These are phyloP conservation scores for Mormyrus proboscirostris DNA, from an alignment of 2,797 vertebrate species.

Conservation along the genomic window DNA sequence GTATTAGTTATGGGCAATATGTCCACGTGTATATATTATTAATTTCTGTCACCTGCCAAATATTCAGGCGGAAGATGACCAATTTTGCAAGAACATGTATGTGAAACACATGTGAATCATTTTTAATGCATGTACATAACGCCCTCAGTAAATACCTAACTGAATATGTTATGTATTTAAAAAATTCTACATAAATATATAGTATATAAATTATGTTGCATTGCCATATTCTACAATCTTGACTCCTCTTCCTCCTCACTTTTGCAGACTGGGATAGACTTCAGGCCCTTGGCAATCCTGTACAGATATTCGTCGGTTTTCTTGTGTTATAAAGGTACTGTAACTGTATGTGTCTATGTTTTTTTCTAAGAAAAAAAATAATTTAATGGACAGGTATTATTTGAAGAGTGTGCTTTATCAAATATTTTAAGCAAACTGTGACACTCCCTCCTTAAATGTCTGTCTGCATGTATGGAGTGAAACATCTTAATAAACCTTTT, in stretches of 20 bases:
- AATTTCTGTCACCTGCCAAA: not conserved
- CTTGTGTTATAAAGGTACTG: not conserved
- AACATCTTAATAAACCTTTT: conserved; percentile 32
- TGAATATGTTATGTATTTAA: not conserved
- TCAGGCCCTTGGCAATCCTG: not conserved
- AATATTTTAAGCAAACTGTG: not conserved
- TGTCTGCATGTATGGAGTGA: conserved; percentile 23
- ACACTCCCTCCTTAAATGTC: not conserved
- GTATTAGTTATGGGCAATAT: not conserved
- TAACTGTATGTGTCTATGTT: not conserved
- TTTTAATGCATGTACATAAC: not conserved
- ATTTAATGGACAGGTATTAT: not conserved
- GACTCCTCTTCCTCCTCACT: not conserved
- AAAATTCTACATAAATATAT: not conserved
- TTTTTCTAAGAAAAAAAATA: not conserved
- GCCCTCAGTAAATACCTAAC: not conserved
- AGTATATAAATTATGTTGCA: not conserved
- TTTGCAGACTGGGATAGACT: not conserved
- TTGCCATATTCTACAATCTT: not conserved
- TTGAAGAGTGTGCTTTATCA: not conserved
- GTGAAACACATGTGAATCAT: not conserved
- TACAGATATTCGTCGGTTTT: not conserved
- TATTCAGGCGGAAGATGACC: not conserved
- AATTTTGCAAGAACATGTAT: not conserved
- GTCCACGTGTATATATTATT: not conserved